Percentiles rank a stretch among this genome's conserved stretches.
Evolutionary conservation across 2,113 vertebrate species (phyloP).

Genomic region (Clarias gariepinus): DNA sequence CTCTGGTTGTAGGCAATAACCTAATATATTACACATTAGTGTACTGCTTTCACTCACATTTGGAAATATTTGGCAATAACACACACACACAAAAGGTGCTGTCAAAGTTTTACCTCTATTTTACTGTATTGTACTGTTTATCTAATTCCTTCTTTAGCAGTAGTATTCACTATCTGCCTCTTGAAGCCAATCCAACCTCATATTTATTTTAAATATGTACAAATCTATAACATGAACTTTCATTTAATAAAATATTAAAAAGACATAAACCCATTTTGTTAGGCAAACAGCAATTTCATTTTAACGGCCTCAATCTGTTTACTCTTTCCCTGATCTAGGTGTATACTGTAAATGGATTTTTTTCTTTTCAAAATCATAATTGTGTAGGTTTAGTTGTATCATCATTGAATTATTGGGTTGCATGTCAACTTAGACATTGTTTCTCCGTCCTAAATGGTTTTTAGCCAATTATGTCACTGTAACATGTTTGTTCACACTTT

Average conservation of each 20-base stretch:
- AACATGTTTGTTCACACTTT: slow-evolving; percentile 2
- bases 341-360: neutral
- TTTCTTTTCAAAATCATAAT: neutral
- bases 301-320: neutral
- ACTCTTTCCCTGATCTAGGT: neutral
- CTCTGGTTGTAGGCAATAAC: too few species aligned
- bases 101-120: neutral
- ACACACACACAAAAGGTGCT: neutral
- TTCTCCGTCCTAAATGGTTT: neutral
- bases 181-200: neutral
- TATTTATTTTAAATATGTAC: neutral
- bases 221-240: neutral
- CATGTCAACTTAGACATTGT: neutral
- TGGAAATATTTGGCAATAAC: neutral
- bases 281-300: neutral
- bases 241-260: neutral
- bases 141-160: neutral
- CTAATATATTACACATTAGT: too few species aligned
- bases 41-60: too few species aligned
- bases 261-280: neutral
- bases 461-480: neutral
- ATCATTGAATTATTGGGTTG: neutral
- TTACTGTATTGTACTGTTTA: too few species aligned
- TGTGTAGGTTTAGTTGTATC: neutral
- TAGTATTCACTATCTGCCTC: neutral